These are phyloP conservation scores for Phymastichus coffea DNA, from an alignment of 1,140 invertebrate genomes.

Conservation along the genomic window DNA sequence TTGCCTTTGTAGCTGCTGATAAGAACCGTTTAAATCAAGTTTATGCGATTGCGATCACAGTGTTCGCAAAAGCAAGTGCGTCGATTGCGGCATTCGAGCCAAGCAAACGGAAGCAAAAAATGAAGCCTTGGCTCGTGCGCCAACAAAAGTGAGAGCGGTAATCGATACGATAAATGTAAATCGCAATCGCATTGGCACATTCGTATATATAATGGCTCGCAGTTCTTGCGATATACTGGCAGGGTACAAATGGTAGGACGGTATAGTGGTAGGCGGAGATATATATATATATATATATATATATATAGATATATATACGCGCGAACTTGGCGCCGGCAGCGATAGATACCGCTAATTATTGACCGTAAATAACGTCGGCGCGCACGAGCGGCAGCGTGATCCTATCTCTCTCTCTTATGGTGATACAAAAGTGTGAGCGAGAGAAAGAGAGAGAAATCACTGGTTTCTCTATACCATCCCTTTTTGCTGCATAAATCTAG, in stretches of 20 bases:
- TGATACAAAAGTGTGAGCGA: constrained; percentile 10
- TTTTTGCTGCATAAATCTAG: constrained; percentile 5
- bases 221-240: too few species aligned
- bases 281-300: not conserved
- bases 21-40: too few species aligned
- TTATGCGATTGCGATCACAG: too few species aligned
- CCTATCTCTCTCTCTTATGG: constrained; percentile 37
- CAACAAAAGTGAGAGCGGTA: too few species aligned
- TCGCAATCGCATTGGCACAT: constrained; percentile 22
- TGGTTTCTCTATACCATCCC: constrained; percentile 29
- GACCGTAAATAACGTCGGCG: constrained; percentile 53
- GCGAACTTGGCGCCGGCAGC: constrained; percentile 49
- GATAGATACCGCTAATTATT: constrained; percentile 59
- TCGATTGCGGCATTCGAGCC: too few species aligned
- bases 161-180: constrained; percentile 28
- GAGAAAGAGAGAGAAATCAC: constrained; percentile 8
- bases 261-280: not conserved
- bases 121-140: too few species aligned
- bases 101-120: too few species aligned
- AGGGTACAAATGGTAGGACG: too few species aligned
- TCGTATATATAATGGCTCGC: not conserved
- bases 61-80: too few species aligned
- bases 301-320: not conserved
- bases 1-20: too few species aligned
- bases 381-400: constrained; percentile 11